Evolutionary conservation across 2,888 invertebrate species (phyloP).

Genomic region (Drosophila mayaguana): DNA sequence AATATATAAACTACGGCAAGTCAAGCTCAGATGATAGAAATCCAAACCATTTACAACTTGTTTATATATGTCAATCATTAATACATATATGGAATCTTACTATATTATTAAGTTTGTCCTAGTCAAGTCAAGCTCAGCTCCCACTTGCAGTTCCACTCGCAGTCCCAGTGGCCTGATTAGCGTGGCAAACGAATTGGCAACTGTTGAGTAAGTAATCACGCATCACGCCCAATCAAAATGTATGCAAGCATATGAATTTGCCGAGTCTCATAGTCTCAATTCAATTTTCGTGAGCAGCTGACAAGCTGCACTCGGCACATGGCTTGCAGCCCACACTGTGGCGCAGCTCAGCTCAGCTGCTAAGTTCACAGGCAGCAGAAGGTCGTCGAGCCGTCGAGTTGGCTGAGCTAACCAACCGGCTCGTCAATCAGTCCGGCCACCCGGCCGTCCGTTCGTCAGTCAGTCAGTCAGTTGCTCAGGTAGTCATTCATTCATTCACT

Average conservation of each 20-base stretch:
- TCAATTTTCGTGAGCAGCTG: conserved; percentile 49
- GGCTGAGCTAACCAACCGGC: conserved; percentile 32
- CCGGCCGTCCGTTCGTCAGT: not conserved
- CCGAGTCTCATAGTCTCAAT: conserved; percentile 44
- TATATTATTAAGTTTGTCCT: not conserved
- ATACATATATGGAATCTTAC: not conserved
- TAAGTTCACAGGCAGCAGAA: conserved; percentile 63
- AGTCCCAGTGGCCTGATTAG: not conserved
- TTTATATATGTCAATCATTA: not conserved
- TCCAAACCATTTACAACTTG: not conserved
- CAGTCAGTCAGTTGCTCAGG: conserved; percentile 23
- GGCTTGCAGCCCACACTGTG: conserved; percentile 3
- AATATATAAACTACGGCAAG: no score
- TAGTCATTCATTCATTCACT: conserved; percentile 44
- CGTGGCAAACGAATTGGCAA: not conserved
- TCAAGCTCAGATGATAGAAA: not conserved
- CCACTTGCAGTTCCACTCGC: no score
- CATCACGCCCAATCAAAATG: conserved; percentile 48
- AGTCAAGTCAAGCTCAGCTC: not conserved
- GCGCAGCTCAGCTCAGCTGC: conserved; percentile 32
- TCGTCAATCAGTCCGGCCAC: conserved; percentile 32
- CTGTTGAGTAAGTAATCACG: conserved; percentile 8
- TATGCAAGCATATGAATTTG: conserved; percentile 34
- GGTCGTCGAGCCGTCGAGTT: conserved; percentile 44
- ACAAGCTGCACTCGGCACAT: conserved; percentile 17